phyloP scores from a whole-genome alignment of 2,888 invertebrate genomes.

The Hipparchia sbordonii region DNA sequence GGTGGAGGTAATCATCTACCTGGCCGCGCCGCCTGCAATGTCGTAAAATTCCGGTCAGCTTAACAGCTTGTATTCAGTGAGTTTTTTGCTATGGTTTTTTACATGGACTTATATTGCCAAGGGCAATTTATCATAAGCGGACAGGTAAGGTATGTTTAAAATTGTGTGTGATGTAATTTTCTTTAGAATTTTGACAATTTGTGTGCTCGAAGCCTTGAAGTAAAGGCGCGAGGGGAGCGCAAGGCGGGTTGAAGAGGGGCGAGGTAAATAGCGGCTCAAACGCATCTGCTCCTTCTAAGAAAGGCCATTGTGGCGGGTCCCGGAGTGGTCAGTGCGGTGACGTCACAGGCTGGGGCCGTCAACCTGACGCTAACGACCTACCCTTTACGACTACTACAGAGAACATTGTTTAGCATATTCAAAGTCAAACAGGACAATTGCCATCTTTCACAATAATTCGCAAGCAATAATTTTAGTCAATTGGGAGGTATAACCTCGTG shows the following conservation, averaged over 20 bases:
- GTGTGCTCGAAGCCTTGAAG: constrained; percentile 46
- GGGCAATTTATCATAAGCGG: constrained; percentile 30
- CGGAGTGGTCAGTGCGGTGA: constrained; percentile 79
- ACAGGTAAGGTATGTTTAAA: constrained; percentile 31
- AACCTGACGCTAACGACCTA: constrained; percentile 66
- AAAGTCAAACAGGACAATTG: constrained; percentile 16
- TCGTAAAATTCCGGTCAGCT: constrained; percentile 67
- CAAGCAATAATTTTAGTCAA: too few relatives aligned
- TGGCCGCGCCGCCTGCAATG: constrained; percentile 64
- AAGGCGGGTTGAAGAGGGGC: constrained; percentile 54
- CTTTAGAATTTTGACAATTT: constrained; percentile 25
- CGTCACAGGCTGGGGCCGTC: constrained; percentile 80
- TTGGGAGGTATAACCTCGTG: too few relatives aligned
- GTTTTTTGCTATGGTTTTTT: constrained; percentile 56
- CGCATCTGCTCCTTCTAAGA: constrained; percentile 81
- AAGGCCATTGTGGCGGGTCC: constrained; percentile 78
- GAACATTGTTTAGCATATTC: constrained; percentile 28
- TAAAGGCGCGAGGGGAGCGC: constrained; percentile 53
- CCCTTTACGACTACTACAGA: constrained; percentile 45
- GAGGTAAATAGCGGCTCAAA: constrained; percentile 69
- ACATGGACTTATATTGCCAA: constrained; percentile 32
- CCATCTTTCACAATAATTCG: constrained; percentile 22
- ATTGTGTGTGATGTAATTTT: constrained; percentile 22
- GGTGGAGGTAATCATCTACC: constrained; percentile 64
- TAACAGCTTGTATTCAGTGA: constrained; percentile 64